Percentiles rank a stretch among this genome's conserved stretches.
These are phyloP conservation scores for Papilio xuthus DNA, from an alignment of 1,140 invertebrate genomes.

Conservation along the genomic window DNA sequence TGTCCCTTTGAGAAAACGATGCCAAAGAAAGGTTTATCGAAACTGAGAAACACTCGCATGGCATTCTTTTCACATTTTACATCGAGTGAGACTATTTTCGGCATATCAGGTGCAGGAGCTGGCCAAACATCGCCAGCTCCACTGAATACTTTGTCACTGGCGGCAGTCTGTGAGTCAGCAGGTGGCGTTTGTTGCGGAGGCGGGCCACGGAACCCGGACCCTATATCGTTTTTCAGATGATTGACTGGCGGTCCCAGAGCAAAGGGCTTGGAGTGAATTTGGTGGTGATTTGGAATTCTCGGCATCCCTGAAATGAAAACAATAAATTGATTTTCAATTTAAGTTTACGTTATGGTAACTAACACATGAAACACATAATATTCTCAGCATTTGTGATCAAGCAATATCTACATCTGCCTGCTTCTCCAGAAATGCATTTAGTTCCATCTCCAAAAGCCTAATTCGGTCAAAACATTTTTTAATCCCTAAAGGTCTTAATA, in stretches of 20 bases:
- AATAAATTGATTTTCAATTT: background rate
- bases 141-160: slow-evolving; percentile 79
- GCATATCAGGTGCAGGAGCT: slow-evolving; percentile 90
- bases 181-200: slow-evolving; percentile 81
- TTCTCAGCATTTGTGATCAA: background rate
- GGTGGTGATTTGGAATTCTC: slow-evolving; percentile 78
- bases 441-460: background rate
- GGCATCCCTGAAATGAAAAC: slow-evolving; percentile 71
- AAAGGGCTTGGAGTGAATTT: slow-evolving; percentile 76
- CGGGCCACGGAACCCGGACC: slow-evolving; percentile 84
- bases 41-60: slow-evolving; percentile 96
- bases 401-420: no score
- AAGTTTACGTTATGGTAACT: background rate
- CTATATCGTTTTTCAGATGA: slow-evolving; percentile 78
- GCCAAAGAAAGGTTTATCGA: slow-evolving; percentile 97
- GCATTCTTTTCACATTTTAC: slow-evolving; percentile 97
- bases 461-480: background rate
- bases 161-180: slow-evolving; percentile 79
- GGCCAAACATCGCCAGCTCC: slow-evolving; percentile 91
- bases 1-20: slow-evolving; percentile 97
- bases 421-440: no score
- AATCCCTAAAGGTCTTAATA: no score
- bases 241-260: slow-evolving; percentile 76
- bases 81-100: slow-evolving; percentile 94
- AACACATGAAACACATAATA: no score